phyloP scores from a whole-genome alignment of 2,888 invertebrate genomes.

The Aleiodes alternator region DNA sequence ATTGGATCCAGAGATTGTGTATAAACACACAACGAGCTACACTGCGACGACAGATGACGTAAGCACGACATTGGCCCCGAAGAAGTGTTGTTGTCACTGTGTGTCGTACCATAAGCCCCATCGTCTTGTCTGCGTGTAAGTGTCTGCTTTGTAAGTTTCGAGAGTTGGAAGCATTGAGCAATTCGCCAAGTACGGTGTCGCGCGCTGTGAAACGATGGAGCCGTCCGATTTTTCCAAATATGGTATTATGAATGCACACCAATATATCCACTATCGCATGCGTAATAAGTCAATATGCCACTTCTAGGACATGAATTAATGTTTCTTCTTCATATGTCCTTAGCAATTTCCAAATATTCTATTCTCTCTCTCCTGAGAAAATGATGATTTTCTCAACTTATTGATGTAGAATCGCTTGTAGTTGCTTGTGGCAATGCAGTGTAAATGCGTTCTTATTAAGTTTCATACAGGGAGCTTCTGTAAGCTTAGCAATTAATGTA shows the following conservation, averaged over 20 bases:
- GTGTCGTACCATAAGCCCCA: neutral
- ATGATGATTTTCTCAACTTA: too few species aligned
- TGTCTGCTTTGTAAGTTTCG: neutral
- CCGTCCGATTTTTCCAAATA: conserved; percentile 73
- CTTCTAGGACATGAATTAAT: conserved; percentile 50
- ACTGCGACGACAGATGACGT: neutral
- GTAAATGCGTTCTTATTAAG: too few species aligned
- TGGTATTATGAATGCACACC: conserved; percentile 67
- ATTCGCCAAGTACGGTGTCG: conserved; percentile 68
- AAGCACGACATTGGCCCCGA: neutral
- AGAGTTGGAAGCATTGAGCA: conserved; percentile 63
- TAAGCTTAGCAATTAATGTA: too few species aligned
- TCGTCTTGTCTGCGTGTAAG: too few species aligned
- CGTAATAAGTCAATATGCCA: conserved; percentile 70
- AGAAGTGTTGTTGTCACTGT: conserved; percentile 1
- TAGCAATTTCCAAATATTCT: neutral
- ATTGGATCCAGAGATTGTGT: conserved; percentile 14
- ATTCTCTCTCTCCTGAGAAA: too few species aligned
- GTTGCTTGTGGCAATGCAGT: too few species aligned
- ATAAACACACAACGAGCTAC: neutral
- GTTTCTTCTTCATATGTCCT: conserved; percentile 7
- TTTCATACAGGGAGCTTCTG: too few species aligned
- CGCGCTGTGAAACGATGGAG: conserved; percentile 63
- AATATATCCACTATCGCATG: conserved; percentile 59
- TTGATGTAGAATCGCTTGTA: too few species aligned